Conservation (phyloP, 2,113 vertebrate genomes). For the Laticauda laticaudata region DNA sequence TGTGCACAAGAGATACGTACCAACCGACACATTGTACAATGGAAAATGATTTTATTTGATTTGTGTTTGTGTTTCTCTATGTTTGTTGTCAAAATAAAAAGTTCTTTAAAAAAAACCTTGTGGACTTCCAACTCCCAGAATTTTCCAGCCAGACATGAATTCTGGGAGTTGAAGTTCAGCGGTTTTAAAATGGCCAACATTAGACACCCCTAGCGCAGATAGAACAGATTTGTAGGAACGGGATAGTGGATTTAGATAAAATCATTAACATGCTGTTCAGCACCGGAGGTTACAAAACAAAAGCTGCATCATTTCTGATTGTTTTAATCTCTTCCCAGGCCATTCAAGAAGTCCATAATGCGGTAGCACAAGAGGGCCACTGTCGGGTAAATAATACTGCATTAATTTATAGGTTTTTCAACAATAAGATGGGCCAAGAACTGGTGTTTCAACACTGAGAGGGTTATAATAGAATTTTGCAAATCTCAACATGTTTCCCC, state of each 20-base stretch:
- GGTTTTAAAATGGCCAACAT: too few relatives aligned
- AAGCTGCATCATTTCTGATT: constrained; percentile 15
- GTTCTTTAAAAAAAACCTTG: too few relatives aligned
- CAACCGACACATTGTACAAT: too few relatives aligned
- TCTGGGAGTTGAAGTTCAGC: too few relatives aligned
- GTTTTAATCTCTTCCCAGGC: constrained; percentile 66
- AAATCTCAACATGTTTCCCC: neutral
- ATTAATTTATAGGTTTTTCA: neutral
- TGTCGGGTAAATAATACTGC: constrained; percentile 79
- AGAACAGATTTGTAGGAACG: neutral
- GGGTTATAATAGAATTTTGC: neutral
- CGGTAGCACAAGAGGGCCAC: constrained; percentile 86
- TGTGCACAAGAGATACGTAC: too few relatives aligned
- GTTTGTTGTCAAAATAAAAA: too few relatives aligned
- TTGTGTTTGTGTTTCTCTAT: too few relatives aligned
- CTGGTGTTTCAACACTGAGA: neutral
- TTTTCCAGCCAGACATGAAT: neutral
- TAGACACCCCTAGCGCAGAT: neutral
- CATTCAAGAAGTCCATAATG: constrained; percentile 87
- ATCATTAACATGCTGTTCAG: neutral
- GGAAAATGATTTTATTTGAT: too few relatives aligned
- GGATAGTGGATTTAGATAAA: neutral
- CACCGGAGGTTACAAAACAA: neutral
- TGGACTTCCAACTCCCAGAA: neutral
- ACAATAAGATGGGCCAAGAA: neutral